Percentiles rank a stretch among this genome's conserved stretches.
phyloP scores from a whole-genome alignment of 2,113 vertebrate species.

The Pachycephala philippinensis region DNA sequence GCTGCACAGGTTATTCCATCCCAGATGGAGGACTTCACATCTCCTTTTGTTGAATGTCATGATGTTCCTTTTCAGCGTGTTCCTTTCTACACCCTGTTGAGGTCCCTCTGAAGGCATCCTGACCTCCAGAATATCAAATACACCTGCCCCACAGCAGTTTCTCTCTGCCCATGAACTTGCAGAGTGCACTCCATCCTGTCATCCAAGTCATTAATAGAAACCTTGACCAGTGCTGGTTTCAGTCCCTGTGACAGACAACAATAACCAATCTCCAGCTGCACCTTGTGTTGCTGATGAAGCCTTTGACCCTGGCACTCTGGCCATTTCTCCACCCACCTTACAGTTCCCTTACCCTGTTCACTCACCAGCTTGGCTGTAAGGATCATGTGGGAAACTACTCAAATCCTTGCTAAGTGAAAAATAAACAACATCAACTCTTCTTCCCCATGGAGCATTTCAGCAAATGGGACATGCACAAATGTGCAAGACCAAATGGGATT shows the following conservation, averaged over 20 bases:
- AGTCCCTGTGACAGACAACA: background rate
- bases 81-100: background rate
- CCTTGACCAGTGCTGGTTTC: background rate
- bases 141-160: background rate
- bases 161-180: background rate
- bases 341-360: background rate
- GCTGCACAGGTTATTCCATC: background rate
- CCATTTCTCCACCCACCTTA: background rate
- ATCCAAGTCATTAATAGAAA: background rate
- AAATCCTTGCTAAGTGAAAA: background rate
- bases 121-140: background rate
- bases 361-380: background rate
- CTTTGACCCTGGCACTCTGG: fast-evolving
- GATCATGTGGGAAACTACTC: background rate
- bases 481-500: background rate
- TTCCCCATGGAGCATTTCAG: background rate
- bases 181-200: background rate
- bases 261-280: background rate
- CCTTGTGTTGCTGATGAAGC: background rate
- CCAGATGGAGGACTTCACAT: background rate
- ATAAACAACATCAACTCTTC: background rate
- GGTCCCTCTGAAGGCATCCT: background rate
- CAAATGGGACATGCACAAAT: background rate
- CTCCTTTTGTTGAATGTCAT: background rate
- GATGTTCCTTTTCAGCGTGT: background rate